These are phyloP conservation scores for Oreortyx pictus DNA, from an alignment of 2,797 vertebrate genomes.

Conservation along the genomic window DNA sequence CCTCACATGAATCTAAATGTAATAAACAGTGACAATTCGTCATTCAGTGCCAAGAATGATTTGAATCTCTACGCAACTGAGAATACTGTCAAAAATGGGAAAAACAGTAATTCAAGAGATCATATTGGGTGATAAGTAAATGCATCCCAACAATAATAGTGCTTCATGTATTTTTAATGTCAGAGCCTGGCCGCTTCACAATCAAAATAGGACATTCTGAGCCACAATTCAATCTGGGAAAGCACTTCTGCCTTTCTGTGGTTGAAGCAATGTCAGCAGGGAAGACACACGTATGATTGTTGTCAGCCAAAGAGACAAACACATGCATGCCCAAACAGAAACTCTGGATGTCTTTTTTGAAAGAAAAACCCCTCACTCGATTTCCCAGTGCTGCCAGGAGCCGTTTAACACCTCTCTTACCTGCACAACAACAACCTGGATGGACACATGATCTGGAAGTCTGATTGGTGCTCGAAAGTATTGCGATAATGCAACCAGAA, in stretches of 20 bases:
- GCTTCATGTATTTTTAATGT: constrained; percentile 37
- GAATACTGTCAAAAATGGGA: constrained; percentile 45
- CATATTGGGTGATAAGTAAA: constrained; percentile 37
- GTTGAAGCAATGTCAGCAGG: background rate
- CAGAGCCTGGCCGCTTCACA: constrained; percentile 18
- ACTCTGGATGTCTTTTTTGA: background rate
- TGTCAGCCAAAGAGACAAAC: background rate
- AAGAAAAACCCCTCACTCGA: background rate
- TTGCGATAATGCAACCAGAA: constrained; percentile 94
- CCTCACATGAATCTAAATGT: constrained; percentile 47
- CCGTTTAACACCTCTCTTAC: constrained; percentile 73
- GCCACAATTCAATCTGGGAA: constrained; percentile 52
- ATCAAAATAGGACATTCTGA: constrained; percentile 16
- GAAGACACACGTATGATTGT: background rate
- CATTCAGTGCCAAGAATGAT: constrained; percentile 62
- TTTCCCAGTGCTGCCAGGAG: background rate
- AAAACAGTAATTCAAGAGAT: constrained; percentile 69
- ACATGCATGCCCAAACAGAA: accelerated
- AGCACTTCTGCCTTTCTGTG: constrained; percentile 26
- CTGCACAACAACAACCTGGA: constrained; percentile 98
- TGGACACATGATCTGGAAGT: constrained; percentile 96
- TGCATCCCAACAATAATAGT: constrained; percentile 37
- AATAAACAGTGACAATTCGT: constrained; percentile 67
- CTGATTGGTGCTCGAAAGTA: constrained; percentile 97
- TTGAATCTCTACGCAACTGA: constrained; percentile 68